Evolutionary conservation across 1,140 invertebrate species (phyloP).

Genomic region (Hypsibius dujardini): DNA sequence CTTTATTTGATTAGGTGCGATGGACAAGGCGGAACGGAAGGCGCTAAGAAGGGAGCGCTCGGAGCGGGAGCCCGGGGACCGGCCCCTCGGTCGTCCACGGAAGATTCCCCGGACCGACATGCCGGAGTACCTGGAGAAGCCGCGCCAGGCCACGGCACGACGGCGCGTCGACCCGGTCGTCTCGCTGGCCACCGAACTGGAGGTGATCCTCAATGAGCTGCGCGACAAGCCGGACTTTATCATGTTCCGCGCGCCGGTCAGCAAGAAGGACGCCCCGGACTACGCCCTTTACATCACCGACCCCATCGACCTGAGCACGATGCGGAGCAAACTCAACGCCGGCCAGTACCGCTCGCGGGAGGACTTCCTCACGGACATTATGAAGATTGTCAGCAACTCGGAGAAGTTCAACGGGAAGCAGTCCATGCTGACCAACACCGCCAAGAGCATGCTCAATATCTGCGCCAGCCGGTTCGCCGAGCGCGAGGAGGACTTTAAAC

Average conservation of each 20-base stretch:
- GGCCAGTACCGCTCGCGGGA: slow-evolving; percentile 83
- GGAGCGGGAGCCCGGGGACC: not conserved
- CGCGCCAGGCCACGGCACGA: slow-evolving; percentile 68
- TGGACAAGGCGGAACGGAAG: not conserved
- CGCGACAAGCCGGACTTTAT: slow-evolving; percentile 69
- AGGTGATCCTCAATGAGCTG: slow-evolving; percentile 82
- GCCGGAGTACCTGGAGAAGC: slow-evolving; percentile 78
- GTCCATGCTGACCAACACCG: slow-evolving; percentile 63
- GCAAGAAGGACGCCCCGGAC: slow-evolving; percentile 48
- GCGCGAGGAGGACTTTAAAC: slow-evolving; percentile 84
- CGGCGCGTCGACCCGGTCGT: slow-evolving; percentile 89
- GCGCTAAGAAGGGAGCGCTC: not conserved
- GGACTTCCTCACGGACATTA: slow-evolving; percentile 80
- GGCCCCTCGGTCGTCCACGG: not conserved
- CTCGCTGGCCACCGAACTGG: slow-evolving; percentile 74
- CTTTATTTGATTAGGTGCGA: not conserved
- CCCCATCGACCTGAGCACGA: slow-evolving; percentile 93
- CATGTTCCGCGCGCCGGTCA: slow-evolving; percentile 83
- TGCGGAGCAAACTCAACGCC: slow-evolving; percentile 71
- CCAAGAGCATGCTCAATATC: slow-evolving; percentile 65
- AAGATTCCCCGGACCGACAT: slow-evolving; percentile 29
- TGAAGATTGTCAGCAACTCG: slow-evolving; percentile 90
- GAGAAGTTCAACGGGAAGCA: slow-evolving; percentile 69
- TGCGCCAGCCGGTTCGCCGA: slow-evolving; percentile 66
- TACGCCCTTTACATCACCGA: slow-evolving; percentile 29